phyloP scores from a whole-genome alignment of 2,888 invertebrate genomes.

The Xestia c-nigrum region DNA sequence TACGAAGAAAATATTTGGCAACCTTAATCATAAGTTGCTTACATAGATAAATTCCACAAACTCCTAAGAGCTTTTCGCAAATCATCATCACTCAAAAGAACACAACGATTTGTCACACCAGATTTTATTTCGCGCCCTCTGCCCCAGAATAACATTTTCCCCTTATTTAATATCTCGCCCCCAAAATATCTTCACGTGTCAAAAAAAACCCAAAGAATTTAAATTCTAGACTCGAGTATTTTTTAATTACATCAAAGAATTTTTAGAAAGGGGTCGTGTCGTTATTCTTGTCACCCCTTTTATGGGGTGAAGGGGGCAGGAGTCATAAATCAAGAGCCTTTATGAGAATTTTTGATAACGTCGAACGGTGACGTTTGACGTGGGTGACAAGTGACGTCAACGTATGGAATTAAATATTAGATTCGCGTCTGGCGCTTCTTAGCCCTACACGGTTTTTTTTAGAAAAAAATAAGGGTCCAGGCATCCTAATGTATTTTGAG shows the following conservation, averaged over 20 bases:
- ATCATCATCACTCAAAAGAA: constrained; percentile 22
- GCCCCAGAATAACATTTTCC: background rate
- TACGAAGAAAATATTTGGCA: background rate
- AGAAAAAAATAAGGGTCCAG: background rate
- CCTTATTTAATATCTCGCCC: constrained; percentile 27
- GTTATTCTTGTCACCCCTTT: constrained; percentile 53
- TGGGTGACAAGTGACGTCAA: constrained; percentile 32
- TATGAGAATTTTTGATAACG: constrained; percentile 67
- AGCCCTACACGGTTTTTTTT: background rate
- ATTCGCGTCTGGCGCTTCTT: constrained; percentile 18
- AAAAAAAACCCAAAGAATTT: constrained; percentile 54
- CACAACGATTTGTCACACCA: constrained; percentile 31
- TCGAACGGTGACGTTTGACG: constrained; percentile 62
- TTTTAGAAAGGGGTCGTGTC: constrained; percentile 61
- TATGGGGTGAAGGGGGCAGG: constrained; percentile 43
- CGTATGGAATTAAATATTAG: constrained; percentile 35
- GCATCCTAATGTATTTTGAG: background rate
- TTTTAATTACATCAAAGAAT: constrained; percentile 78
- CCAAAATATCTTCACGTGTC: constrained; percentile 51
- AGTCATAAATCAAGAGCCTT: constrained; percentile 71
- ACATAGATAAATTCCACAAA: background rate
- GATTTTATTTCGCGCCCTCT: constrained; percentile 14
- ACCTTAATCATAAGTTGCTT: background rate
- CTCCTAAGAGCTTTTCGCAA: constrained; percentile 6
- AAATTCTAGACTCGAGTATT: constrained; percentile 62